Evolutionary conservation across 1,140 invertebrate genomes (phyloP), one percentile per base, ranked within the genome.

Genomic region (Trigoniulus corallinus): DNA sequence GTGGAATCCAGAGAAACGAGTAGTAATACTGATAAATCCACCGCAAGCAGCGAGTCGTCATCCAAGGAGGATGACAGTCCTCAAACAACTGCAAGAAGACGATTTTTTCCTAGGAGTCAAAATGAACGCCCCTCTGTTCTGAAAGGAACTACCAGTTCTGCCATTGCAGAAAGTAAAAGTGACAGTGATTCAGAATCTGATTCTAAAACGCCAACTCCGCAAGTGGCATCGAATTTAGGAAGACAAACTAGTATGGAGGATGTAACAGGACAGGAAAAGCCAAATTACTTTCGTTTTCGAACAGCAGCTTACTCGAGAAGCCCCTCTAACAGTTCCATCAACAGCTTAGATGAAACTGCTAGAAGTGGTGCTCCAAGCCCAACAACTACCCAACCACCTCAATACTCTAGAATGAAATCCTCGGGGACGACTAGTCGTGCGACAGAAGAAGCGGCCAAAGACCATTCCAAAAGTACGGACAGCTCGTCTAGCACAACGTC

Each of bases 81-180:
- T n/a, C n/a, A n/a, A n/a, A n/a, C 7, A 20, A 21, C 47, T 18
- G 21, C 4, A 13, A 48, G 21, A 22, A 15, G 34, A 4, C 25
- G 47, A 7, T 48, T 48, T 39, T 48, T 39, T 23, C n/a, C 25
- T 13, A 26, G 47, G 20, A 29, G 39, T 29, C 34, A 12, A 39
- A 48, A 34, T 48, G 34, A 39, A 10, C 10, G 34, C 34, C n/a
- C 29, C 7, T 34, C 29, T 34, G 29, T 15, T 7, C 7, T 34
- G 15, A 15, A 34, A 34, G 29, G 15, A 15, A 34, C 29, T 7
- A 34, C 7, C 29, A 34, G 15, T 7, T 15, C 29, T 34, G 29
- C 29, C 7, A 15, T 7, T 34, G 29, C 15, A 34, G 50, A 43
- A 65, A 57, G 62, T 75, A 66, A 63, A 74, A 62, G 66, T 67